Evolutionary conservation across 2,797 vertebrate species (phyloP), one percentile per base, ranked within the genome.

Genomic region (Chaenodraco wilsoni): DNA sequence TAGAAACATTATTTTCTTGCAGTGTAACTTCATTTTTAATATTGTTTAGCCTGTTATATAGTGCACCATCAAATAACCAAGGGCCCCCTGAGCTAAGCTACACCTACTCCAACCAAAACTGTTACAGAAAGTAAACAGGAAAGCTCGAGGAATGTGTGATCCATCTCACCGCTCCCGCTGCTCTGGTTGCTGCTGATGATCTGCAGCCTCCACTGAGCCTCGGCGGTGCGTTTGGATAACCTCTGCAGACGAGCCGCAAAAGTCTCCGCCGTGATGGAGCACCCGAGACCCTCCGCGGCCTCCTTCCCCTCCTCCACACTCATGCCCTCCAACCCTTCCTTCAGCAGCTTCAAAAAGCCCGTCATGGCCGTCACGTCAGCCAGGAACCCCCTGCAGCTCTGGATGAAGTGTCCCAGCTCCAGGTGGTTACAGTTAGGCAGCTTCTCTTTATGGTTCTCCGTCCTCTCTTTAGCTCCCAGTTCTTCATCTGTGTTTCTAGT

Each of bases 121-220:
- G 27, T 27, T 5, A 27, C 27, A 5, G 27, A 27, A 27, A 27
- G 27, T 27, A 27, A 27, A 5, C 4, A 5, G 27, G 4, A 27
- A 27, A 27, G 27, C 3, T 10, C 3, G 67, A 49, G 0, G 48
- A 7, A 13, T 7, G 16, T 54, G 4, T 12, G 4, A 27, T 37
- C 16, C 3, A 2, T 74, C 93, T 93, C 77, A 94, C 93, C 85
- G 5, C 41, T 84, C 43, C 73, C 69, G 3, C 57, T 69, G 64
- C 65, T 55, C 65, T 90, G 95, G 88, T 98, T 99, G 86, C 95
- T 97, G 83, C 91, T 95, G 82, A 98, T 94, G 86, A 99, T 96
- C 84, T 96, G 98, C 81, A 96, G 95, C 83, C 98, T 94, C 98
- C 98, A 99, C 60, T 97, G 96, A 76, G 98, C 96, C 92, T 99